Conservation (phyloP, 2,888 invertebrate species). For the Sussaba pulchella region DNA sequence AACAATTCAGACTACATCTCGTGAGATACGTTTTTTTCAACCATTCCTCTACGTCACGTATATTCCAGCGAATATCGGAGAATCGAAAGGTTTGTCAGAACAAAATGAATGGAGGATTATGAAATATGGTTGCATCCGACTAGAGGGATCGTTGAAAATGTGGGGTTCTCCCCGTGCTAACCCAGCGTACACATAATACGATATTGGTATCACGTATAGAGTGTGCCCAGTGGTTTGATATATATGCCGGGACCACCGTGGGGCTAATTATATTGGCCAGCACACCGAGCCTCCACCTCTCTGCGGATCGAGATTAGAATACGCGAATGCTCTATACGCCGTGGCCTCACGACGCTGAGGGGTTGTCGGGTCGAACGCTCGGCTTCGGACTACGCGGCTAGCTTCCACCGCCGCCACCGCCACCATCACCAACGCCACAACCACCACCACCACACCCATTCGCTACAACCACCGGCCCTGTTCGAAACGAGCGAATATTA, state of each 20-base stretch:
- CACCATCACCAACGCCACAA: not conserved
- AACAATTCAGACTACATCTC: too few species aligned
- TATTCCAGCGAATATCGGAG: not conserved
- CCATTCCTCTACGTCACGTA: not conserved
- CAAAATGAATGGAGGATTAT: not conserved
- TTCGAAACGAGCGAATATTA: conserved; percentile 46
- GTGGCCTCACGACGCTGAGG: conserved; percentile 33
- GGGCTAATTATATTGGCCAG: conserved; percentile 61
- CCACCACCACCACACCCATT: conserved; percentile 1
- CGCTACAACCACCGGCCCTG: not conserved
- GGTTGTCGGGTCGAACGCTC: conserved; percentile 23
- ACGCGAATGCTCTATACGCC: conserved; percentile 44
- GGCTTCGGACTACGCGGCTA: conserved; percentile 17
- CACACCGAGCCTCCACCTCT: conserved; percentile 33
- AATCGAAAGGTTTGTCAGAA: conserved; percentile 4
- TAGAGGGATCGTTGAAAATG: conserved; percentile 9
- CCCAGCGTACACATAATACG: conserved; percentile 45
- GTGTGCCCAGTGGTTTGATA: conserved; percentile 44
- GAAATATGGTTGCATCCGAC: conserved; percentile 41
- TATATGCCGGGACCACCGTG: conserved; percentile 41
- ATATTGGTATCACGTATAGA: conserved; percentile 58
- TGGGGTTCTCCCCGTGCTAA: conserved; percentile 20
- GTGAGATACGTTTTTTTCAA: not conserved
- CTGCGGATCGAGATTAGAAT: conserved; percentile 60
- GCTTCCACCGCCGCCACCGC: not conserved